Percentiles rank a stretch among this genome's conserved stretches.
These are phyloP conservation scores for Gouania willdenowi DNA, from an alignment of 2,797 vertebrate species.

Conservation along the genomic window DNA sequence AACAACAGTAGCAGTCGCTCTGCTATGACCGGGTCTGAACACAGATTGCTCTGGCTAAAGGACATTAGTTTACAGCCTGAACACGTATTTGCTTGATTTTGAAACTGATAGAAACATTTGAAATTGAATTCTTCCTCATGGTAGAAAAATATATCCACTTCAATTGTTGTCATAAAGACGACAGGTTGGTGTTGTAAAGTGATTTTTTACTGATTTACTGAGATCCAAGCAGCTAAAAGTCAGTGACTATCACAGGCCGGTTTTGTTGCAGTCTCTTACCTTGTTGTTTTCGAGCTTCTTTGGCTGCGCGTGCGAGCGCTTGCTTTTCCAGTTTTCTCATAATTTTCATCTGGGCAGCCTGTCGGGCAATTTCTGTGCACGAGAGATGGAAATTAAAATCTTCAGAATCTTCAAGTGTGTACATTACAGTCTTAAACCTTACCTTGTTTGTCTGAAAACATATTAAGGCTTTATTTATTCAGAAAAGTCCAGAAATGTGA, in stretches of 20 bases:
- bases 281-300: conserved; percentile 97
- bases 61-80: background rate
- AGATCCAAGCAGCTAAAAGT: conserved; percentile 31
- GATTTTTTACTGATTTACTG: conserved; percentile 12
- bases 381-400: conserved; percentile 21
- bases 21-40: background rate
- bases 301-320: conserved; percentile 91
- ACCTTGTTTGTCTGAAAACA: no score
- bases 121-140: no score
- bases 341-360: conserved; percentile 97
- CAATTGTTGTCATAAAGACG: no score
- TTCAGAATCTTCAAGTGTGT: no score
- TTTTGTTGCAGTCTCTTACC: conserved; percentile 79
- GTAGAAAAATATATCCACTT: no score
- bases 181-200: background rate
- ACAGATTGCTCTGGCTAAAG: background rate
- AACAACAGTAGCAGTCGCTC: background rate
- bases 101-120: no score
- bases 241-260: conserved; percentile 8
- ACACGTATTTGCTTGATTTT: background rate
- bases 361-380: conserved; percentile 90
- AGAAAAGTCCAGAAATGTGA: no score
- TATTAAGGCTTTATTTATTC: no score
- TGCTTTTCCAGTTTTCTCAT: conserved; percentile 98
- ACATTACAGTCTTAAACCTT: no score